phyloP scores from a whole-genome alignment of 2,888 invertebrate genomes.

The Acanthosoma haemorrhoidale region DNA sequence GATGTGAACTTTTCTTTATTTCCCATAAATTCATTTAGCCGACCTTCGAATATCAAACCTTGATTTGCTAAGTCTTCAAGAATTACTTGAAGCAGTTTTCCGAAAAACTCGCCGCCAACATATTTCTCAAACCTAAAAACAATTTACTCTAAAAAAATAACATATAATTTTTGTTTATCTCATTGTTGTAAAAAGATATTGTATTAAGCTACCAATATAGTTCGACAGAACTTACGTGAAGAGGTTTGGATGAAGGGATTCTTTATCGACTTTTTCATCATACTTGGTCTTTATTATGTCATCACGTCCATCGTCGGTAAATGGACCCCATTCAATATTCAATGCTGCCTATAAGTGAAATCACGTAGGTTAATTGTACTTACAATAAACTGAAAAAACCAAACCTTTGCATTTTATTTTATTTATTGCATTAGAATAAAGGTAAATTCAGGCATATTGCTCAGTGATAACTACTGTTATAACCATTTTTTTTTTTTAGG shows the following conservation, averaged over 20 bases:
- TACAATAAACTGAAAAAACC: too few species aligned
- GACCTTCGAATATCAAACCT: slow-evolving; percentile 54
- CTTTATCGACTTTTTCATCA: slow-evolving; percentile 63
- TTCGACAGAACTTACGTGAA: slow-evolving; percentile 63
- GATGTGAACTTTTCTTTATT: slow-evolving; percentile 56
- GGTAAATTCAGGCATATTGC: too few species aligned
- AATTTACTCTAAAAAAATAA: neutral
- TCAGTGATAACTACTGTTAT: too few species aligned
- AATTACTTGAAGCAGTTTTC: slow-evolving; percentile 62
- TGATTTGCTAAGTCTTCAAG: slow-evolving; percentile 56
- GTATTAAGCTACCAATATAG: neutral
- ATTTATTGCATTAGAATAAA: too few species aligned
- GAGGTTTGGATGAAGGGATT: slow-evolving; percentile 63
- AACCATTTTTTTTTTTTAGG: too few species aligned
- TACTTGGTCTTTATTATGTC: slow-evolving; percentile 69
- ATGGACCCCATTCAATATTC: slow-evolving; percentile 78
- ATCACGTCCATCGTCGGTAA: slow-evolving; percentile 74
- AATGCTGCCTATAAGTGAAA: slow-evolving; percentile 58
- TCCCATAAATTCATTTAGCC: slow-evolving; percentile 46
- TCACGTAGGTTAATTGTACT: too few species aligned
- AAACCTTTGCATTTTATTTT: too few species aligned
- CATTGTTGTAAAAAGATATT: neutral
- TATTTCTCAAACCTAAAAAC: slow-evolving; percentile 60
- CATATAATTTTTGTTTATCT: neutral
- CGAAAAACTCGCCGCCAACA: slow-evolving; percentile 73